Evolutionary conservation across 2,888 invertebrate genomes (phyloP), one percentile per base, ranked within the genome.

Genomic region (Drosophila borealis): DNA sequence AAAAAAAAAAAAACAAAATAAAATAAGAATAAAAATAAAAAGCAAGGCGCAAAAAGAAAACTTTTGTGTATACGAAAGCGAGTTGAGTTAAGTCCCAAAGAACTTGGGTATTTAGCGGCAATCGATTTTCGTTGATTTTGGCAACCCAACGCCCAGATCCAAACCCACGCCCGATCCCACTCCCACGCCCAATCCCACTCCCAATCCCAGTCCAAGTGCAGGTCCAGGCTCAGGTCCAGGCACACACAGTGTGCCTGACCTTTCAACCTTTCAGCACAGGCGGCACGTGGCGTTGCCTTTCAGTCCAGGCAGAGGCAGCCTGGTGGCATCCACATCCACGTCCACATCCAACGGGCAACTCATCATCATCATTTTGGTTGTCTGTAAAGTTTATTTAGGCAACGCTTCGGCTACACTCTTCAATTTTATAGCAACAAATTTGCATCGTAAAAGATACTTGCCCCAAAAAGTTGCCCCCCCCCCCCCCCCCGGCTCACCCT

Each of bases 361-460:
- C 88, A 87, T 88, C 83, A 83, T 87, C 89, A 88, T 79, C 82
- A 85, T 88, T 65, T 69, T 86, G 70, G 87, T 77, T 65, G 80
- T 80, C 83, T 84, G 83, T 84, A 89, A 84, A 84, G 83, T 84
- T 84, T 84, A 84, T 84, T 84, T 84, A 84, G 83, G 89, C 84
- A 87, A 80, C 68, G 60, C 70, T 60, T 54, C 57, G 61, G 81
- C 81, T 85, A 80, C 87, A 88, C 89, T 84, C 83, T 89, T 84
- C 89, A 84, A 84, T 84, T 89, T 84, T 89, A 84, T 84, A 89
- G 83, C 83, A 89, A 84, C 83, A 84, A 84, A 84, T 84, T 84
- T 84, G 83, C 83, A 84, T 84, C 83, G 83, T 84, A 89, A 84
- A 84, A 84, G 83, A 89, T 89, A 83, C 89, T 78, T 73, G 70